phyloP scores from a whole-genome alignment of 2,888 invertebrate genomes.

The Polydrusus tereticollis region DNA sequence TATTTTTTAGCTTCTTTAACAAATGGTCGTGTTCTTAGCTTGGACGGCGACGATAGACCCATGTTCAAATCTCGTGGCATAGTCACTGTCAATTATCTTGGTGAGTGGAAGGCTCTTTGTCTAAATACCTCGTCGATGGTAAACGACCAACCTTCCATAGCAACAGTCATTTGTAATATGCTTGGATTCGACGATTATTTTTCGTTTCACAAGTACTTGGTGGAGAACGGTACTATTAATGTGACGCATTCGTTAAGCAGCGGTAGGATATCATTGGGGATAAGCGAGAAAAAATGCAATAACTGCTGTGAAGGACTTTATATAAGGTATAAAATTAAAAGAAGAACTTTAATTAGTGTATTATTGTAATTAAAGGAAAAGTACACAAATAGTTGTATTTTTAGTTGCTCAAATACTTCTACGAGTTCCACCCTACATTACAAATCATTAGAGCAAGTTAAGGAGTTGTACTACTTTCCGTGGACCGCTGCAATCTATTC shows the following conservation, averaged over 20 bases:
- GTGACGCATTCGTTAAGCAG: constrained; percentile 7
- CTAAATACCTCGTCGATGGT: constrained; percentile 75
- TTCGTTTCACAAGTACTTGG: constrained; percentile 55
- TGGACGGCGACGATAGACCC: constrained; percentile 75
- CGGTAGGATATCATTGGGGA: background rate
- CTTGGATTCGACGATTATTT: constrained; percentile 74
- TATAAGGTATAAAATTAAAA: constrained; percentile 60
- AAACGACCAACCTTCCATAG: constrained; percentile 68
- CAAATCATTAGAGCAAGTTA: constrained; percentile 31
- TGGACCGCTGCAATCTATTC: constrained; percentile 82
- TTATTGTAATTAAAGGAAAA: background rate
- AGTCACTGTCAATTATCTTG: constrained; percentile 73
- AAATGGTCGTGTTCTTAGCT: constrained; percentile 72
- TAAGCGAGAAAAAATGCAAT: constrained; percentile 18
- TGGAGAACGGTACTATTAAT: constrained; percentile 48
- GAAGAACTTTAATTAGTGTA: background rate
- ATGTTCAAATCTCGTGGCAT: constrained; percentile 70
- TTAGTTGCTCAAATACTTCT: constrained; percentile 66
- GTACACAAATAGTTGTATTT: no score
- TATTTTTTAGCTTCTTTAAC: constrained; percentile 75
- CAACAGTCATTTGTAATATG: constrained; percentile 74
- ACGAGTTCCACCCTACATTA: constrained; percentile 23
- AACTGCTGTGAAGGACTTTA: constrained; percentile 69
- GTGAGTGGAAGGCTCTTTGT: constrained; percentile 76
- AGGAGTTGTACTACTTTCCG: constrained; percentile 71